Evolutionary conservation across 2,797 vertebrate genomes (phyloP), one percentile per base, ranked within the genome.

Genomic region (Pristis pectinata): DNA sequence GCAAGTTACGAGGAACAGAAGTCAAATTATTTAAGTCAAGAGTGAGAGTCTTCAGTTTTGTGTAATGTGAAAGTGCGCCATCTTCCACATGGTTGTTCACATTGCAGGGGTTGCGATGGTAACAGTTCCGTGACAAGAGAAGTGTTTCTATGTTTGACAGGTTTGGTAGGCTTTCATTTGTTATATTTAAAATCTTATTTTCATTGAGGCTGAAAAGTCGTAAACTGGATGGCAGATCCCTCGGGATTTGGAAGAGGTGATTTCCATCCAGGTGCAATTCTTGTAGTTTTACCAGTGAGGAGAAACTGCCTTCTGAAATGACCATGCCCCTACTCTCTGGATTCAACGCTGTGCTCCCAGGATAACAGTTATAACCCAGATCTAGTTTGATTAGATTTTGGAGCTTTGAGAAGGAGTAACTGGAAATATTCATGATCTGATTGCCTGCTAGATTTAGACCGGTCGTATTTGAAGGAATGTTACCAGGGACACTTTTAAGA

Each of bases 251-350:
- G 27, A 94, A 27, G 93, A 97, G 95, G 49, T 77, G 93, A 94
- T 96, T 97, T 95, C 96, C 83, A 95, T 97, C 96, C 94, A 97
- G 95, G 37, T 96, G 94, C 80, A 97, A 95, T 56, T 95, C 95
- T n/a, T 72, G 82, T 74, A 96, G 95, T 82, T 96, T 96, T 95
- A 74, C 94, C 94, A 97, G 95, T 7, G 94, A 95, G 91, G 95
- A 95, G 95, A 97, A 97, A 7, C 96, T 95, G 19, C 95, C 53
- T 0, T 96, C 94, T 94, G 96, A 95, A 27, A 96, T 97, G 94
- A 95, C 95, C 95, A 96, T 94, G 0, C 95, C 70, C 64, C 94
- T 95, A 53, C 95, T 95, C 85, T 79, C 95, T 94, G 91, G 13
- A 95, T 95, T 94, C 10, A 74, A 95, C 87, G 95, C 85, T 70